Percentiles rank a stretch among this genome's conserved stretches.
Conservation (phyloP, 2,113 vertebrate genomes). For the Glareola pratincola region DNA sequence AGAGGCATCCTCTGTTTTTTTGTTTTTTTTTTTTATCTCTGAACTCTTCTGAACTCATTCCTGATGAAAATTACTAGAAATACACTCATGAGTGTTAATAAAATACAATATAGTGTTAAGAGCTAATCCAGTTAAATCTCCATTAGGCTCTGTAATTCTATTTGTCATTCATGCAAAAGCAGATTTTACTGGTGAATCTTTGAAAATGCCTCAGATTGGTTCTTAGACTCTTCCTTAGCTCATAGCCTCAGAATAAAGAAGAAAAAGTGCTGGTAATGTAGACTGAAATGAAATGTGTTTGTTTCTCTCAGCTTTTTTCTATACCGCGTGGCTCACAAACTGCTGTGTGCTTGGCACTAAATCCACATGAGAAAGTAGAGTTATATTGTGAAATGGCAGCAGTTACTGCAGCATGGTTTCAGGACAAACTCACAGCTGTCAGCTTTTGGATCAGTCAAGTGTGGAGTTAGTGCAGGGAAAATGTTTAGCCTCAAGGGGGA, state of each 20-base stretch:
- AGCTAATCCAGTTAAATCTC: conserved; percentile 17
- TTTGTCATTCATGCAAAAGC: background rate
- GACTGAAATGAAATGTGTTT: background rate
- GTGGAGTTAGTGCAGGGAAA: conserved; percentile 54
- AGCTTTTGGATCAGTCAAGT: conserved; percentile 51
- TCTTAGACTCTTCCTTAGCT: background rate
- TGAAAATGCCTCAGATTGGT: background rate
- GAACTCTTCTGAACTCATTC: background rate
- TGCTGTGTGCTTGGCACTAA: background rate
- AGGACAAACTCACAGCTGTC: conserved; percentile 47
- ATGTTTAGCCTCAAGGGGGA: conserved; percentile 50
- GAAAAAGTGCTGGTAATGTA: background rate
- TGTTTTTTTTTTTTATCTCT: background rate
- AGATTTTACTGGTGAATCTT: background rate
- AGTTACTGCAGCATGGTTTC: conserved; percentile 21
- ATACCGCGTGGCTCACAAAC: background rate
- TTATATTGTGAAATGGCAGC: conserved; percentile 49
- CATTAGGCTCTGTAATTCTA: background rate
- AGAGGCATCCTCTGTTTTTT: background rate
- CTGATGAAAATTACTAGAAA: background rate
- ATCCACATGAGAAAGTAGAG: conserved; percentile 47
- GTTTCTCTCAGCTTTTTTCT: conserved; percentile 19
- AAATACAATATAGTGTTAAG: background rate
- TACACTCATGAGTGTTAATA: background rate
- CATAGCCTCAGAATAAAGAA: background rate